Evolutionary conservation across 2,113 vertebrate genomes (phyloP), one percentile per base, ranked within the genome.

Genomic region (Aleadryas rufinucha): DNA sequence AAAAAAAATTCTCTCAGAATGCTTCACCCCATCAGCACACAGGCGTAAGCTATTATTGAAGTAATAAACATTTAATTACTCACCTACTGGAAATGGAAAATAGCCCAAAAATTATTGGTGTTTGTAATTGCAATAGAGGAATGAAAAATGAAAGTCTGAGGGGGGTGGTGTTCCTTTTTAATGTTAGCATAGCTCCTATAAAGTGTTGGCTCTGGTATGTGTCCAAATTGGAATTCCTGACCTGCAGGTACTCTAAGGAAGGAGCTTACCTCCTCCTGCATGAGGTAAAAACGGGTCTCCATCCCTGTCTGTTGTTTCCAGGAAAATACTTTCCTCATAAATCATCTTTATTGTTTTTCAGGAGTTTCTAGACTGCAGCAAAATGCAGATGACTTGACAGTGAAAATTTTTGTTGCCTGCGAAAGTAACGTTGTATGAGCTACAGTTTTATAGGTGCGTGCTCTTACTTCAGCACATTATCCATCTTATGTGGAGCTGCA

Each of bases 121-220:
- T 24, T 72, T 6, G 2, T 53, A 68, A 50, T 9, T 35, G 20
- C 3, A 45, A 11, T 26, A 37, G 8, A 50, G 30, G 15, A 45
- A 23, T 35, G 7, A 5, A 16, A 76, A 65, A 50, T 10, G 5
- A 26, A 50, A 42, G 35, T 50, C 10, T 21, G 21, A 39, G 30
- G 10, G 12, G 5, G 1, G 1, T n/a, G 16, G 18, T 33, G 8
- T 14, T 70, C 9, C 7, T 52, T 57, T 57, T 30, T n/a, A 23
- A 1, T 39, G 4, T 45, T 60, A 8, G 2, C 2, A 0, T 41
- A 50, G 23, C 10, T 54, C 8, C 23, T 35, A 5, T 22, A 4
- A 81, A 91, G 21, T 6, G 3, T 45, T 68, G 8, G 18, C 17
- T 64, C 6, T 31, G 37, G 10, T 27, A 1, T 11, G 15, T 56